These are phyloP conservation scores for Eclectus roratus DNA, from an alignment of 2,113 vertebrate genomes.

Conservation along the genomic window DNA sequence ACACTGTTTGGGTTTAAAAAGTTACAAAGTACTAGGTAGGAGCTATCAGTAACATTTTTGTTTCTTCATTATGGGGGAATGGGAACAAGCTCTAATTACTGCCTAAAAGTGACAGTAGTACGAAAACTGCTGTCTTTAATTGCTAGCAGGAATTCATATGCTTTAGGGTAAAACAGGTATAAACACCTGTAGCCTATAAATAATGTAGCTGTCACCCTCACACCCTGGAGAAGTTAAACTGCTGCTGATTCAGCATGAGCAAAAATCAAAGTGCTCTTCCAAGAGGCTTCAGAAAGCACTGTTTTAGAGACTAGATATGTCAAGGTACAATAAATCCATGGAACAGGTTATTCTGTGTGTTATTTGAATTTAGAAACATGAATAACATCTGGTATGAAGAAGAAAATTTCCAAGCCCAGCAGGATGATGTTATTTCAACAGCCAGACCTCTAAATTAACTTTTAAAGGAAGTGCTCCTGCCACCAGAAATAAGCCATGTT, in stretches of 20 bases:
- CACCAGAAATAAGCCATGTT: neutral
- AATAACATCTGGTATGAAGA: neutral
- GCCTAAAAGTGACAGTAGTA: constrained; percentile 9
- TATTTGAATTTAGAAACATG: neutral
- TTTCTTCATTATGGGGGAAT: neutral
- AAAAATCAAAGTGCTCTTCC: neutral
- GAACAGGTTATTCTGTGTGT: fast-evolving
- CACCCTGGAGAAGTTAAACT: neutral
- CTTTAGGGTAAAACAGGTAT: constrained; percentile 17
- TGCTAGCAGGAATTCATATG: neutral
- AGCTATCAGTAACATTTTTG: neutral
- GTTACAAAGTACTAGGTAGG: neutral
- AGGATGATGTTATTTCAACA: neutral
- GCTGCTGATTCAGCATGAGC: constrained; percentile 29
- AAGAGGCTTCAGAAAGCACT: neutral
- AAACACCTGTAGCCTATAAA: constrained; percentile 48
- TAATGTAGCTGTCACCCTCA: neutral
- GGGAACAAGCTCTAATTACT: constrained; percentile 11
- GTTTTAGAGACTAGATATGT: neutral
- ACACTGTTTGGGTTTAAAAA: neutral
- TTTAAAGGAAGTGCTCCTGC: neutral
- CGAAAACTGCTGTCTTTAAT: neutral
- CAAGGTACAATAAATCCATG: neutral
- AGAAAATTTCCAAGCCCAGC: neutral
- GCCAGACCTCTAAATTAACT: constrained; percentile 11